A percentile compares a stretch with the other conserved stretches of the same genome.
These are phyloP conservation scores for Tauraco hartlaubi DNA, from an alignment of 2,797 vertebrate species.

Conservation along the genomic window DNA sequence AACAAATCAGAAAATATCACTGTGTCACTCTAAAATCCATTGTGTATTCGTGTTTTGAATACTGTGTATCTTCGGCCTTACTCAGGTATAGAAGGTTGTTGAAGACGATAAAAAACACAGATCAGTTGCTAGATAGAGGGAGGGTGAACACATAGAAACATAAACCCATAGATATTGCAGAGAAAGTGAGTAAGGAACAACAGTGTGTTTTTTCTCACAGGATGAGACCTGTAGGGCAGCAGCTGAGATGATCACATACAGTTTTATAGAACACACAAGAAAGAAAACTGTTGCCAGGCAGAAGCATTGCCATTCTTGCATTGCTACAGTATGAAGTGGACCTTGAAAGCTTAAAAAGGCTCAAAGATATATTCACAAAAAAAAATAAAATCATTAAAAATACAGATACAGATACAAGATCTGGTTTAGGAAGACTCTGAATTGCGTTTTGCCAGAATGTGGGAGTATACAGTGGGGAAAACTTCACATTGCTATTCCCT, in stretches of 20 bases:
- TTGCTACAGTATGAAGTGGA: neutral
- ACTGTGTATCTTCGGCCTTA: neutral
- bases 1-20: neutral
- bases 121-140: neutral
- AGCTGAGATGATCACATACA: neutral
- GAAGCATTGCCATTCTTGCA: neutral
- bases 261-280: neutral
- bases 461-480: neutral
- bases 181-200: neutral
- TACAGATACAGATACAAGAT: neutral
- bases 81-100: neutral
- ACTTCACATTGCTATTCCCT: neutral
- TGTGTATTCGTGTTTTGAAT: neutral
- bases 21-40: neutral
- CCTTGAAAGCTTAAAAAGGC: neutral
- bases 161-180: neutral
- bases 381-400: neutral
- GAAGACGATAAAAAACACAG: neutral
- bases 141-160: neutral
- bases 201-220: neutral
- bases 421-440: neutral
- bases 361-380: neutral
- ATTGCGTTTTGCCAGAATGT: neutral
- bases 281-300: neutral
- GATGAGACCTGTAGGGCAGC: neutral